phyloP scores from a whole-genome alignment of 1,140 invertebrate species.

The Heliconius himera region DNA sequence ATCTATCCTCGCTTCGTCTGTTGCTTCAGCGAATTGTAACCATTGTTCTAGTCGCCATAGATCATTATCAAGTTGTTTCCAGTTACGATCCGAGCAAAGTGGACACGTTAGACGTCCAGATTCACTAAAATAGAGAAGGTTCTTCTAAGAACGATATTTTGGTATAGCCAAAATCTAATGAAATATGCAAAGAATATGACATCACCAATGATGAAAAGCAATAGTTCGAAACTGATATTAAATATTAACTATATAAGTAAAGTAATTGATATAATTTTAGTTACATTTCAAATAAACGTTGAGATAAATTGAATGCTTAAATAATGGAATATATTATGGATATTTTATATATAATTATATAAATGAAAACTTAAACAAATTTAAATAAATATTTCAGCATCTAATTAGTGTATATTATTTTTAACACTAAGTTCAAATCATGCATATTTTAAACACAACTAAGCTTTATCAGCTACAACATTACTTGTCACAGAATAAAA shows the following conservation, averaged over 20 bases:
- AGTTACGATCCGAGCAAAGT: conserved; percentile 91
- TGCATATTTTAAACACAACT: conserved; percentile 21
- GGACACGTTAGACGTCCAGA: conserved; percentile 89
- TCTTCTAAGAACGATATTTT: background rate
- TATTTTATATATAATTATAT: background rate
- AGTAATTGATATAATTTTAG: background rate
- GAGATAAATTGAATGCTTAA: conserved; percentile 7
- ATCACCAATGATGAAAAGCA: conserved; percentile 8
- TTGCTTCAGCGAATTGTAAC: conserved; percentile 93
- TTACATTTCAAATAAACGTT: conserved; percentile 1
- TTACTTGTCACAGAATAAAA: conserved; percentile 23
- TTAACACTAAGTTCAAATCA: conserved; percentile 8
- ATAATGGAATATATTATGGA: background rate
- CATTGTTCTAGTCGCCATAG: conserved; percentile 94
- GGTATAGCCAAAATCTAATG: background rate
- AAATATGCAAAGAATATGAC: background rate
- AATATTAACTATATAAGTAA: background rate
- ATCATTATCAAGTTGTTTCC: conserved; percentile 94
- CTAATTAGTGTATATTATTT: background rate
- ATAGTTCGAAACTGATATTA: background rate
- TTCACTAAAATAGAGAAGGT: conserved; percentile 82
- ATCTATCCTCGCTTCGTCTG: conserved; percentile 85
- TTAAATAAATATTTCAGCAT: background rate
- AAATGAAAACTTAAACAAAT: background rate
- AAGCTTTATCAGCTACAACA: conserved; percentile 23